Percentiles rank a stretch among this genome's conserved stretches.
These are phyloP conservation scores for Malurus cyaneus DNA, from an alignment of 2,113 vertebrate genomes.

Conservation along the genomic window DNA sequence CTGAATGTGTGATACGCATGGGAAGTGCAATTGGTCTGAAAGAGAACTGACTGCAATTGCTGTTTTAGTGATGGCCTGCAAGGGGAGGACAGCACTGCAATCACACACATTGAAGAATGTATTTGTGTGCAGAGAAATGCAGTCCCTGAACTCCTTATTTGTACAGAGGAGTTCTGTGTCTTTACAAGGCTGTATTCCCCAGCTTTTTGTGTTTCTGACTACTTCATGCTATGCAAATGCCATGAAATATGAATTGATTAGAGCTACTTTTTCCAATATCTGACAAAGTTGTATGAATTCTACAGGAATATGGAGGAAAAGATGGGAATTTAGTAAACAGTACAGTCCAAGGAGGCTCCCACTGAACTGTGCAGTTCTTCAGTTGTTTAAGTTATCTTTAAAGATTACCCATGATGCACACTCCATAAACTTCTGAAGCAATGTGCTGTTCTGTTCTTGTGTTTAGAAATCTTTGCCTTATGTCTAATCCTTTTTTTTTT, in stretches of 20 bases:
- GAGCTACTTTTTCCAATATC: background rate
- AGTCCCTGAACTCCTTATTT: background rate
- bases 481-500: conserved; percentile 1
- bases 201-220: background rate
- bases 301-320: background rate
- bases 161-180: background rate
- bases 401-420: background rate
- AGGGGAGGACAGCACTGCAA: background rate
- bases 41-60: background rate
- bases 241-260: background rate
- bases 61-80: background rate
- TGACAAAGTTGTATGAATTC: background rate
- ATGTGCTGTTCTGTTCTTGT: background rate
- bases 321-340: background rate
- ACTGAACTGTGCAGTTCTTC: background rate
- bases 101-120: too few species aligned
- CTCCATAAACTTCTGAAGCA: background rate
- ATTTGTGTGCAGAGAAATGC: background rate
- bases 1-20: background rate
- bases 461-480: conserved; percentile 18
- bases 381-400: background rate
- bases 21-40: background rate
- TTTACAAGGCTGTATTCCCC: background rate
- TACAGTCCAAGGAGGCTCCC: background rate
- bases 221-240: background rate